phyloP scores from a whole-genome alignment of 2,113 vertebrate genomes.

The western clawed frog (Xenopus tropicalis) region UCB_Xtro_10.0 CM004446.2:91854001-91854500 shows the following conservation, averaged over 20 bases:
- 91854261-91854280: not conserved
- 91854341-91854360: conserved; percentile 20
- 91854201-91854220: not conserved
- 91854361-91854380: conserved; percentile 28
- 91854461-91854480: conserved; percentile 19
- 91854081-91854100: not conserved
- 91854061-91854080: not conserved
- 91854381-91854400: conserved; percentile 16
- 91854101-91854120: not conserved
- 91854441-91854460: not conserved
- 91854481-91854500: conserved; percentile 1
- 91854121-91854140: not conserved
- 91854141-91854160: not conserved
- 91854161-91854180: not conserved
- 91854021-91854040: too few species aligned
- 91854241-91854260: not conserved
- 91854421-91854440: conserved; percentile 9
- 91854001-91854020: not conserved
- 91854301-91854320: conserved; percentile 27
- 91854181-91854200: not conserved
- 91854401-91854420: conserved; percentile 33
- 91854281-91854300: not conserved
- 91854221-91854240: conserved; percentile 1
- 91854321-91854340: conserved; percentile 28
- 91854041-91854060: not conserved